A percentile compares a stretch with the other conserved stretches of the same genome.
These are phyloP conservation scores for Gnathonemus longibarbis DNA, from an alignment of 2,113 vertebrate genomes.

Conservation along the genomic window DNA sequence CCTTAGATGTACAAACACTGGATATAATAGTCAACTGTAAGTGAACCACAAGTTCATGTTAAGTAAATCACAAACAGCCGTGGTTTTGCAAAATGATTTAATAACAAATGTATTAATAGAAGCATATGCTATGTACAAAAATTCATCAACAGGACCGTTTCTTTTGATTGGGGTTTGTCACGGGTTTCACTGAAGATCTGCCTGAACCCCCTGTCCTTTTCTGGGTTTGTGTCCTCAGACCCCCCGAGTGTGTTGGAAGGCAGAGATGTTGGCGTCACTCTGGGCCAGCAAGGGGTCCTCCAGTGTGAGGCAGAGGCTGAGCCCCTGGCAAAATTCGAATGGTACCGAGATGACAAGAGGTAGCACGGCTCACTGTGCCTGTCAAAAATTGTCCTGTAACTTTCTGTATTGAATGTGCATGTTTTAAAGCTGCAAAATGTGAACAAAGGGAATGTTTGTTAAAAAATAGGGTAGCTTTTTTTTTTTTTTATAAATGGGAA, in stretches of 20 bases:
- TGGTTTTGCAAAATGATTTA: no score
- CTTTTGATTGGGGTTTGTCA: background rate
- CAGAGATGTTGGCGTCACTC: conserved; percentile 76
- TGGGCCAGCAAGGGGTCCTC: conserved; percentile 81
- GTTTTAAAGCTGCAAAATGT: background rate
- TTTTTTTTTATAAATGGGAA: background rate
- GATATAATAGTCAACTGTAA: conserved; percentile 95
- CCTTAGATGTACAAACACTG: conserved; percentile 74
- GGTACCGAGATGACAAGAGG: conserved; percentile 93
- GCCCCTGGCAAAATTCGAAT: conserved; percentile 84
- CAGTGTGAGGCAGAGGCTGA: conserved; percentile 86
- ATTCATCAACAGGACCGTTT: background rate
- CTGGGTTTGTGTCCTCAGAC: conserved; percentile 56
- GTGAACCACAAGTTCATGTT: conserved; percentile 37
- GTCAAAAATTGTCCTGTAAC: background rate
- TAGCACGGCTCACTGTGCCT: conserved; percentile 38
- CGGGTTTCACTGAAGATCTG: background rate
- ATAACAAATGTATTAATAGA: background rate
- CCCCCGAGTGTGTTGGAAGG: conserved; percentile 82
- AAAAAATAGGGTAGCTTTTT: background rate
- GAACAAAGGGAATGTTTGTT: background rate
- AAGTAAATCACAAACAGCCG: background rate
- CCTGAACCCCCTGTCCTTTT: background rate
- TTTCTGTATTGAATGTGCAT: background rate
- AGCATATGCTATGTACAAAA: background rate